phyloP scores from a whole-genome alignment of 2,888 invertebrate genomes.

The Merodon equestris region DNA sequence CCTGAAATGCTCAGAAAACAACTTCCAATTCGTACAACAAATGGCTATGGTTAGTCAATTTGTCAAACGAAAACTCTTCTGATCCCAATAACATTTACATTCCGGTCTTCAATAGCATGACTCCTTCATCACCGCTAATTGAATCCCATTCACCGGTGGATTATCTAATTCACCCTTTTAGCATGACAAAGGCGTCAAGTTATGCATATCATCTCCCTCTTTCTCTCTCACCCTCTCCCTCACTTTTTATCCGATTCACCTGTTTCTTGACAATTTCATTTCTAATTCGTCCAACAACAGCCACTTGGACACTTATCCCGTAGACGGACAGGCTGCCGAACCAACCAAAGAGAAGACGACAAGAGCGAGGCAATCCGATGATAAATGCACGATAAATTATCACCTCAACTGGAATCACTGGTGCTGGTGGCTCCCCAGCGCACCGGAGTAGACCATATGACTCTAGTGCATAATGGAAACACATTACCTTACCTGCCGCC shows the following conservation, averaged over 20 bases:
- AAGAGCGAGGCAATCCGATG: slow-evolving; percentile 17
- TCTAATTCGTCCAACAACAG: slow-evolving; percentile 24
- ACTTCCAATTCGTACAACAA: not conserved
- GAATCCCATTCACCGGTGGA: slow-evolving; percentile 19
- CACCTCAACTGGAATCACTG: slow-evolving; percentile 58
- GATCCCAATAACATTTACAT: slow-evolving; percentile 10
- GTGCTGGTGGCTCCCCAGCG: slow-evolving; percentile 4
- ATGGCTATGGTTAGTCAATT: slow-evolving; percentile 7
- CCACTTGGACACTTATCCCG: slow-evolving; percentile 25
- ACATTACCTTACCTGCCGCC: slow-evolving; percentile 17
- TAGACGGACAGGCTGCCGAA: slow-evolving; percentile 5
- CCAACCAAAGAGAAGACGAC: not conserved
- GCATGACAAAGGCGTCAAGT: slow-evolving; percentile 8
- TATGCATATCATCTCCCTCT: not conserved
- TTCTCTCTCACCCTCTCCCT: too few species aligned
- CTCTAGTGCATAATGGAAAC: slow-evolving; percentile 16
- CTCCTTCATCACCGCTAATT: slow-evolving; percentile 8
- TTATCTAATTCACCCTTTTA: slow-evolving; percentile 1
- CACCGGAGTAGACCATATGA: slow-evolving; percentile 15
- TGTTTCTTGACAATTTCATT: slow-evolving; percentile 51
- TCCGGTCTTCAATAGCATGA: not conserved
- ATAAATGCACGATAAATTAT: slow-evolving; percentile 62
- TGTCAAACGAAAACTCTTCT: not conserved
- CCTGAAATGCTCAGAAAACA: not conserved
- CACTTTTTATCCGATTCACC: slow-evolving; percentile 33